A percentile compares a stretch with the other conserved stretches of the same genome.
Conservation (phyloP, 2,888 invertebrate species). For the Troglohyphantes excavatus region DNA sequence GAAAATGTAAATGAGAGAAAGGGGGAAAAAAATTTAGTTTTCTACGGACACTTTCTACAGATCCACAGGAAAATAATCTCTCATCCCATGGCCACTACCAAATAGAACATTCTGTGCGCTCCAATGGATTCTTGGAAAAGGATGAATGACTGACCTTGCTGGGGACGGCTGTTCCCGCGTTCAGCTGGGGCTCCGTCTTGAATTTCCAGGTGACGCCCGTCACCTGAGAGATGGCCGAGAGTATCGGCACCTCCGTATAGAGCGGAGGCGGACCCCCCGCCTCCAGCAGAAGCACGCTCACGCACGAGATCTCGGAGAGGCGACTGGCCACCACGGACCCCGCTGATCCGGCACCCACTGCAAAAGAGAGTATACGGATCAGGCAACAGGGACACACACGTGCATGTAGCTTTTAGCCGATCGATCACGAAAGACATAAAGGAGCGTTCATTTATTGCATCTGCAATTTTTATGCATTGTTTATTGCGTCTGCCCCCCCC, state of each 20-base stretch:
- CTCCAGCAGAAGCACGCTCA: slow-evolving; percentile 11
- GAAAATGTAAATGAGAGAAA: too few relatives aligned
- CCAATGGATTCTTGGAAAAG: too few relatives aligned
- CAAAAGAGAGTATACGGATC: not conserved
- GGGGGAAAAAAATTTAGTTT: too few relatives aligned
- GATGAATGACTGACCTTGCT: not conserved
- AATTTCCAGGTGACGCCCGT: not conserved
- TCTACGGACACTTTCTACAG: too few relatives aligned
- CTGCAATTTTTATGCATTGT: too few relatives aligned
- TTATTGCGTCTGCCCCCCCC: too few relatives aligned
- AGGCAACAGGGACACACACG: not conserved
- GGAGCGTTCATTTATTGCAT: not conserved
- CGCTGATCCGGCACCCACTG: slow-evolving; percentile 25
- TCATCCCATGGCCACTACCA: too few relatives aligned
- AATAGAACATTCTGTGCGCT: too few relatives aligned
- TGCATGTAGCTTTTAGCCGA: not conserved
- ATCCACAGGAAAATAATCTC: too few relatives aligned
- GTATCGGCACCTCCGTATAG: not conserved
- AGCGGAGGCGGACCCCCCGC: slow-evolving; percentile 11
- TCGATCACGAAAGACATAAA: not conserved
- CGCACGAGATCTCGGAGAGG: slow-evolving; percentile 11
- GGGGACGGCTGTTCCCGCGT: not conserved
- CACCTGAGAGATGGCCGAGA: not conserved
- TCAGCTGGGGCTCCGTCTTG: not conserved
- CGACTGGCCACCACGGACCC: not conserved